These are phyloP conservation scores for Emys orbicularis DNA, from an alignment of 2,797 vertebrate genomes.

Conservation along the genomic window DNA sequence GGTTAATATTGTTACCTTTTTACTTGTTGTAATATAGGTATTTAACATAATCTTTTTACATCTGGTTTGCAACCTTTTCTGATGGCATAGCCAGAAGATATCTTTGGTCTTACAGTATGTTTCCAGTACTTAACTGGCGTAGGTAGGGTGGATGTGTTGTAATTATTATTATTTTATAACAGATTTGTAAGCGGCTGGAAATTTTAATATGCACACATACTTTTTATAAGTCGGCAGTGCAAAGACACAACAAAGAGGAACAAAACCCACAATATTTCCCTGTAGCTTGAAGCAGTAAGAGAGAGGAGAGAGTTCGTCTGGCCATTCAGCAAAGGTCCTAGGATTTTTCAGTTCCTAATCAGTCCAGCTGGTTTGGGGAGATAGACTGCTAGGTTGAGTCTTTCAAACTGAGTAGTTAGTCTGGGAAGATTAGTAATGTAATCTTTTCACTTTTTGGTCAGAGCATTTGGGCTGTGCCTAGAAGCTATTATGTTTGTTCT, in stretches of 20 bases:
- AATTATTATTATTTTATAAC: neutral
- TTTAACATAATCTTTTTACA: neutral
- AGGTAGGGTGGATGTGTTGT: rapidly evolving
- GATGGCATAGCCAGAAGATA: neutral
- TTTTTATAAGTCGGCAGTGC: neutral
- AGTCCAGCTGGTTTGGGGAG: neutral
- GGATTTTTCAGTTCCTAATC: neutral
- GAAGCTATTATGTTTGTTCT: neutral
- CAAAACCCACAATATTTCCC: neutral
- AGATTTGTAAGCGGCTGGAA: neutral
- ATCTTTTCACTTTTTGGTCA: rapidly evolving
- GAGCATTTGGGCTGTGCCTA: neutral
- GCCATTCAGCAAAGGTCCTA: neutral
- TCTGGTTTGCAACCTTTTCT: neutral
- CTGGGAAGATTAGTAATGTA: neutral
- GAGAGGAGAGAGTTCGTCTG: neutral
- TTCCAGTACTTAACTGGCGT: neutral
- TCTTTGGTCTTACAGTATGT: neutral
- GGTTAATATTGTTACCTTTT: neutral
- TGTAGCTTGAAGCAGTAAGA: neutral
- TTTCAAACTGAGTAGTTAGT: neutral
- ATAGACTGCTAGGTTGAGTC: neutral
- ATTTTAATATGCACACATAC: neutral
- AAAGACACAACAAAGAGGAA: neutral
- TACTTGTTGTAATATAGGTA: neutral